These are phyloP conservation scores for Harmothoe impar DNA, from an alignment of 2,888 invertebrate genomes.

Conservation along the genomic window DNA sequence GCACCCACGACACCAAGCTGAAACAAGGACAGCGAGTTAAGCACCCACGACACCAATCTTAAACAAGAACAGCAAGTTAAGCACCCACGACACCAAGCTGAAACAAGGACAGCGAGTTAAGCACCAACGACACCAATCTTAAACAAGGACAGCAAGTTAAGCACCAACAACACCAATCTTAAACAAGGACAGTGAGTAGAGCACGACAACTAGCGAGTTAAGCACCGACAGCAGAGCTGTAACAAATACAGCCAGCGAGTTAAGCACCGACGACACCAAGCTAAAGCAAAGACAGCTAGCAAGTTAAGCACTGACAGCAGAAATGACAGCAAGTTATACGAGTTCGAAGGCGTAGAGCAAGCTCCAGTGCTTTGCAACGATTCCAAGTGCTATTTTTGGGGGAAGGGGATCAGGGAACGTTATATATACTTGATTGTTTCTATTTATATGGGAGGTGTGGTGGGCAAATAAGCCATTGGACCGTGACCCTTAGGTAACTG, in stretches of 20 bases:
- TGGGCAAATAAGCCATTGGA: too few species aligned
- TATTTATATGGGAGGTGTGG: too few species aligned
- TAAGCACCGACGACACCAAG: slow-evolving; percentile 60
- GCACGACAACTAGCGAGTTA: slow-evolving; percentile 68
- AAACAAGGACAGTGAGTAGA: slow-evolving; percentile 63
- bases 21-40: not conserved
- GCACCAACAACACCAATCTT: slow-evolving; percentile 56
- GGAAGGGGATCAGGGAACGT: too few species aligned
- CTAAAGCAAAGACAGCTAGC: slow-evolving; percentile 43
- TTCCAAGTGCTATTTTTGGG: too few species aligned
- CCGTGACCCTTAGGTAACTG: too few species aligned
- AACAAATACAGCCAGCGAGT: slow-evolving; percentile 62
- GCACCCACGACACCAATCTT: too few species aligned
- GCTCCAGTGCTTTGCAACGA: too few species aligned
- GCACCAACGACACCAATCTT: slow-evolving; percentile 57
- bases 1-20: not conserved
- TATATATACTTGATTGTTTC: too few species aligned
- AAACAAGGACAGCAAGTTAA: slow-evolving; percentile 64
- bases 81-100: slow-evolving; percentile 64
- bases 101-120: slow-evolving; percentile 64
- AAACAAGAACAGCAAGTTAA: slow-evolving; percentile 69
- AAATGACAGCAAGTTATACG: too few species aligned
- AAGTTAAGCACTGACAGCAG: slow-evolving; percentile 64
- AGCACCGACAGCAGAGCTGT: slow-evolving; percentile 65
- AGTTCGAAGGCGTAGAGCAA: too few species aligned